These are phyloP conservation scores for Agrotis exclamationis DNA, from an alignment of 2,888 invertebrate genomes.

Conservation along the genomic window DNA sequence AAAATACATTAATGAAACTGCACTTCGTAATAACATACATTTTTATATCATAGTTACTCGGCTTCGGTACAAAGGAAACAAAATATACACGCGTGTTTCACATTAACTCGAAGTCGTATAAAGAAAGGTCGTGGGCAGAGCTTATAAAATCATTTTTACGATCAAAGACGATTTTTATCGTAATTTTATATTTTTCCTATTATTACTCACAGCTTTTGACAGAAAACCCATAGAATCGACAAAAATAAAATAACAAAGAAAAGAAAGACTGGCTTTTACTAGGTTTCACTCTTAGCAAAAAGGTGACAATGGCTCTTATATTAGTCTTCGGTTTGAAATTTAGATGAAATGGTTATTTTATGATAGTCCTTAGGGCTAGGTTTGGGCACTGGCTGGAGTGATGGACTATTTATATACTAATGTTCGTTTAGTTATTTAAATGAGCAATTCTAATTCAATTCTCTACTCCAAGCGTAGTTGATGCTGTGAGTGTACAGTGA, in stretches of 20 bases:
- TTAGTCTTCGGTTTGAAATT: constrained; percentile 8
- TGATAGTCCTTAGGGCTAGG: background rate
- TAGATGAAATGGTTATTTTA: constrained; percentile 24
- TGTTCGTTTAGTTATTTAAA: background rate
- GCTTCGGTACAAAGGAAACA: too few relatives aligned
- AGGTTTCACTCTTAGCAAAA: constrained; percentile 23
- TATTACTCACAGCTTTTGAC: constrained; percentile 34
- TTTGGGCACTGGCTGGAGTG: background rate
- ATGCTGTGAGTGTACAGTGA: too few relatives aligned
- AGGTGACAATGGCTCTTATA: constrained; percentile 23
- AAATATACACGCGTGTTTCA: too few relatives aligned
- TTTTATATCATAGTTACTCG: too few relatives aligned
- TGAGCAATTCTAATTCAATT: constrained; percentile 6
- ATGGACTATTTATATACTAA: background rate
- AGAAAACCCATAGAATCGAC: constrained; percentile 33
- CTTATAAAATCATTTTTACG: background rate
- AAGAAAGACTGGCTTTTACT: constrained; percentile 28
- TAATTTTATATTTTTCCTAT: constrained; percentile 15
- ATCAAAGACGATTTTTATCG: constrained; percentile 21
- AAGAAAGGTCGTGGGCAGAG: too few relatives aligned
- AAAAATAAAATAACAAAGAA: constrained; percentile 7
- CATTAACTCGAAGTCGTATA: too few relatives aligned
- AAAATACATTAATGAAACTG: too few relatives aligned
- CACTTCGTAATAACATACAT: too few relatives aligned
- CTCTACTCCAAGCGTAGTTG: too few relatives aligned